phyloP scores from a whole-genome alignment of 2,113 vertebrate species.

The Silurus meridionalis region DNA sequence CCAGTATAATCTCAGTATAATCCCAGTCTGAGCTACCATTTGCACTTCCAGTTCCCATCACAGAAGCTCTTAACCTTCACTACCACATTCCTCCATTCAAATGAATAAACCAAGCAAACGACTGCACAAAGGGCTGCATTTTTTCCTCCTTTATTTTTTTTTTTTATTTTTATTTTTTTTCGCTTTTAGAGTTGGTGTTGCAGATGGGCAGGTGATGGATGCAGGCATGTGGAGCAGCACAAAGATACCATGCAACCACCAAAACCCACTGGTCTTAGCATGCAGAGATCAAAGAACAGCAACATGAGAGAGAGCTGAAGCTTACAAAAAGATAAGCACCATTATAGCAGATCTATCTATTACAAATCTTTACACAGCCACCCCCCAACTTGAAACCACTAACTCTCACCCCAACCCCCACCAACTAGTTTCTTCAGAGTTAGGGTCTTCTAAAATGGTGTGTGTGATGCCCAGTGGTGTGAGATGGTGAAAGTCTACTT shows the following conservation, averaged over 20 bases:
- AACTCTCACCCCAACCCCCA: neutral
- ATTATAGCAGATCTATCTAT: conserved; percentile 47
- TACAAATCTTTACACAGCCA: conserved; percentile 36
- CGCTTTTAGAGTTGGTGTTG: neutral
- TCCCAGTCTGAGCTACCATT: conserved; percentile 26
- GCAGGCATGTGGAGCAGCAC: conserved; percentile 17
- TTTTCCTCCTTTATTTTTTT: conserved; percentile 11
- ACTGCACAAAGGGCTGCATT: conserved; percentile 26
- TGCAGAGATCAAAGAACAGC: conserved; percentile 42
- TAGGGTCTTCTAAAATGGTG: neutral
- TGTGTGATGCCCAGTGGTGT: neutral
- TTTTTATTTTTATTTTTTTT: too few species aligned
- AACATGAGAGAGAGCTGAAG: conserved; percentile 35
- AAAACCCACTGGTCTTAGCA: conserved; percentile 33
- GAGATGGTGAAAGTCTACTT: neutral
- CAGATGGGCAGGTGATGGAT: conserved; percentile 44
- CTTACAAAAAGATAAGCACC: conserved; percentile 53
- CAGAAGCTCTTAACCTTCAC: conserved; percentile 20
- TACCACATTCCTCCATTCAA: conserved; percentile 1
- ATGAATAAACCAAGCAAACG: neutral
- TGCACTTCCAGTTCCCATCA: conserved; percentile 6
- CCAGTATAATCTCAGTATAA: conserved; percentile 2
- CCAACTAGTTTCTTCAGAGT: neutral
- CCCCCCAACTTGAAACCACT: neutral
- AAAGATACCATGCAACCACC: conserved; percentile 7